Evolutionary conservation across 2,888 invertebrate species (phyloP).

Genomic region (Drosophila eohydei): DNA sequence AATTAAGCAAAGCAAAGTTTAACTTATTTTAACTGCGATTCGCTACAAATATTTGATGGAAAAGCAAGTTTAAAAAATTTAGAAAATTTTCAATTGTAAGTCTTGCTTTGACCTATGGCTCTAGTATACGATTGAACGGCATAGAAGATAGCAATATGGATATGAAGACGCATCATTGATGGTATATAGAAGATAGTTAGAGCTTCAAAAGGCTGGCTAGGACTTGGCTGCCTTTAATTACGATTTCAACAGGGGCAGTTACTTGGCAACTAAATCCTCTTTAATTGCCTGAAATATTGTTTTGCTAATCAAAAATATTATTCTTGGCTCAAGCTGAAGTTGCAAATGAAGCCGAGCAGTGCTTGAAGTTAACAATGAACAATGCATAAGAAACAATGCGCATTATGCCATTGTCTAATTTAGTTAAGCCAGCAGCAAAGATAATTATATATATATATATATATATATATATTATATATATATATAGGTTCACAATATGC

Average conservation of each 20-base stretch:
- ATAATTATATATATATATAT: too few species aligned
- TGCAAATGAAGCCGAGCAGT: not conserved
- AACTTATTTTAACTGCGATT: not conserved
- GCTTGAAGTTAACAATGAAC: not conserved
- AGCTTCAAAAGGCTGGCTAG: too few species aligned
- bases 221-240: too few species aligned
- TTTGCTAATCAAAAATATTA: not conserved
- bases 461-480: too few species aligned
- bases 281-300: not conserved
- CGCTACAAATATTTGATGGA: not conserved
- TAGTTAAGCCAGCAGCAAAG: not conserved
- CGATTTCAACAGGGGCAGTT: not conserved
- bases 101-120: too few species aligned
- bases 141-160: too few species aligned
- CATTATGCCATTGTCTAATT: not conserved
- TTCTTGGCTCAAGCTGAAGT: not conserved
- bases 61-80: not conserved
- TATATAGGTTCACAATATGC: too few species aligned
- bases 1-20: not conserved
- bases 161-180: too few species aligned
- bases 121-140: too few species aligned
- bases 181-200: too few species aligned
- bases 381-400: not conserved
- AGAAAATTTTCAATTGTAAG: not conserved
- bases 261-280: not conserved